Base-by-base conservation (phyloP, 37 sponge, comb jelly and placozoan species). In the Ephydatia muelleri region DNA sequence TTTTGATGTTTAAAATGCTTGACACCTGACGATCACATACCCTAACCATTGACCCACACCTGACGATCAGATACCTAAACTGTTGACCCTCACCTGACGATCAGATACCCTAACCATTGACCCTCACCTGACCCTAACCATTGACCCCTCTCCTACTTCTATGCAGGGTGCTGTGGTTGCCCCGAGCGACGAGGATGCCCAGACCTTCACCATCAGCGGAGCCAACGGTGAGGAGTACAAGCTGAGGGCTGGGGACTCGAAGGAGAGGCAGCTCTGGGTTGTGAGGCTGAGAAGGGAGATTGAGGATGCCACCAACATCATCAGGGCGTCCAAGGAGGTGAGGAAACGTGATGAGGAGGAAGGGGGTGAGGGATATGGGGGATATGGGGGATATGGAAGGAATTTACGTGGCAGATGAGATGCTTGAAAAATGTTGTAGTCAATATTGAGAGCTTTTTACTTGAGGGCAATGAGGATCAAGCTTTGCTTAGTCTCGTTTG, bases 121-220 rank as follows among this genome's bases (percentile, higher is more conserved):
- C 23, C n/a, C n/a, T n/a, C n/a, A n/a, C n/a, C n/a, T n/a, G n/a
- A n/a, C 3, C 80, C 5, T 5, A 11, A 49, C 25, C 39, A 71
- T 28, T 25, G 22, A 47, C 26, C 38, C 65, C 36, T 9, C 75
- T 29, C 75, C 14, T 69, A 43, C 47, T 8, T 36, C 36, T 25
- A 67, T 31, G 6, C 79, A 91, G 88, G 96, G 96, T 19, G 96
- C 96, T 12, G 86, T 85, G 80, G 73, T 95, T 2, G 89, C 94
- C n/a, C 96, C 93, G 0, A 92, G 93, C 84, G 96, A 95, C 13
- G 96, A 95, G 66, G 96, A 95, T 79, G 84, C 96, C 16, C 96
- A 93, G 70, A 65, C 96, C 32, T 95, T 95, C 75, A 38, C 78
- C 9, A 65, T 95, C 47, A 85, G 82, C 49, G 91, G 91, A 16